These are phyloP conservation scores for Cybosia mesomella DNA, from an alignment of 2,888 invertebrate species.

Conservation along the genomic window DNA sequence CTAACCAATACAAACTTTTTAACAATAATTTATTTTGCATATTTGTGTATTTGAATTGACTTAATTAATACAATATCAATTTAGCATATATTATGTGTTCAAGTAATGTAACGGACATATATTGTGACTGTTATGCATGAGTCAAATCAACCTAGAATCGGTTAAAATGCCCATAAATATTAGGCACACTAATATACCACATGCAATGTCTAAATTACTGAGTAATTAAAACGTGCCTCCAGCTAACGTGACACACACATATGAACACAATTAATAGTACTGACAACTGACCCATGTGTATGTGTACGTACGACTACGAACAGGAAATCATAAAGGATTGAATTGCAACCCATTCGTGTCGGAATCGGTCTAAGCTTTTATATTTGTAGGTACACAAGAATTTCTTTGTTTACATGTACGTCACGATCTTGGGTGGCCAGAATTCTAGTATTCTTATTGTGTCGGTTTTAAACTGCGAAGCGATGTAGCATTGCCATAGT, in stretches of 20 bases:
- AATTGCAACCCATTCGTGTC: slow-evolving; percentile 47
- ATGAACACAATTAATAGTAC: slow-evolving; percentile 44
- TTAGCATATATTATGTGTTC: neutral
- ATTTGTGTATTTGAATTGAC: no score
- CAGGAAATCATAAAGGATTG: slow-evolving; percentile 64
- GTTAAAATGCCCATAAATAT: neutral
- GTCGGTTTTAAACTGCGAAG: slow-evolving; percentile 10
- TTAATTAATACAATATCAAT: neutral
- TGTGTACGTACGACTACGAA: no score
- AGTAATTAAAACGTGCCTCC: slow-evolving; percentile 3
- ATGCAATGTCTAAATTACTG: slow-evolving; percentile 6
- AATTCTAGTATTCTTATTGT: slow-evolving; percentile 15
- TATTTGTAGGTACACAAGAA: slow-evolving; percentile 25
- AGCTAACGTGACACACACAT: slow-evolving; percentile 1
- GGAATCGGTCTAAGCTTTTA: slow-evolving; percentile 28
- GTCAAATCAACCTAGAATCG: slow-evolving; percentile 4
- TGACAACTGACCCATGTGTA: slow-evolving; percentile 51
- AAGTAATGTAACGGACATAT: neutral
- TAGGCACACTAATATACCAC: neutral
- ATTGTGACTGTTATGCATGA: neutral
- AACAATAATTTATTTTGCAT: no score
- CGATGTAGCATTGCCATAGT: neutral
- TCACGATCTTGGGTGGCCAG: slow-evolving; percentile 23
- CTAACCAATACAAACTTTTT: no score
- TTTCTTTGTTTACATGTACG: slow-evolving; percentile 29